Base-by-base conservation (phyloP, 53 echinoderm and acorn worm genomes). In the Luidia sarsii region DNA sequence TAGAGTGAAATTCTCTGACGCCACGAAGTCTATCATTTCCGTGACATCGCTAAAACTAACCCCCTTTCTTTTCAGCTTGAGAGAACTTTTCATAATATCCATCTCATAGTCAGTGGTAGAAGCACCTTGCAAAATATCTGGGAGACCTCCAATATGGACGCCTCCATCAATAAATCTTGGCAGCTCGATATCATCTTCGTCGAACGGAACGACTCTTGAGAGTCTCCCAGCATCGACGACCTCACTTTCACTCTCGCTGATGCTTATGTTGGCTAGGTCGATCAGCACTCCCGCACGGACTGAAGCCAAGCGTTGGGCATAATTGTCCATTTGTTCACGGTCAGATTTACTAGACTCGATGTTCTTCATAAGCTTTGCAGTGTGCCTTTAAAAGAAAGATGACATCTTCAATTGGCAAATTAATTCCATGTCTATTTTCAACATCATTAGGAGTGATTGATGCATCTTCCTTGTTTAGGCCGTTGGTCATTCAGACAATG, bases 21-120 rank as follows among this genome's bases (percentile, higher is more conserved):
- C 62, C 9, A 59, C 77, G 14, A 77, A 77, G 45, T 77, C 77
- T 11, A 59, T 61, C 77, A 77, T 77, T 61, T 77, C 77, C 29
- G 60, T 48, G n/a, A 77, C 59, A 48, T 77, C 77, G 61, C 20
- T 77, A 33, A 77, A 77, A 29, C 61, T 77, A 31, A 77, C 61
- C 0, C 60, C 59, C 38, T 61, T 77, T 38, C 77, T 77, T 38
- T 77, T 59, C 4, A 34, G 34, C 13, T 31, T 48, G 30, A 68
- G 29, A 31, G 68, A 34, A 32, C 61, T 25, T 35, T 22, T 60
- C 61, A 77, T 59, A 32, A 61, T 31, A 20, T 60, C 59, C 59
- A 77, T 41, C 33, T 77, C 77, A 33, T 77, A 77, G 46, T 77
- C 77, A 7, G 60, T 61, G 41, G 46, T 48, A 19, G 77, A 61